Evolutionary conservation across 1,140 invertebrate species (phyloP), one percentile per base, ranked within the genome.

Genomic region (Anadara kagoshimensis): DNA sequence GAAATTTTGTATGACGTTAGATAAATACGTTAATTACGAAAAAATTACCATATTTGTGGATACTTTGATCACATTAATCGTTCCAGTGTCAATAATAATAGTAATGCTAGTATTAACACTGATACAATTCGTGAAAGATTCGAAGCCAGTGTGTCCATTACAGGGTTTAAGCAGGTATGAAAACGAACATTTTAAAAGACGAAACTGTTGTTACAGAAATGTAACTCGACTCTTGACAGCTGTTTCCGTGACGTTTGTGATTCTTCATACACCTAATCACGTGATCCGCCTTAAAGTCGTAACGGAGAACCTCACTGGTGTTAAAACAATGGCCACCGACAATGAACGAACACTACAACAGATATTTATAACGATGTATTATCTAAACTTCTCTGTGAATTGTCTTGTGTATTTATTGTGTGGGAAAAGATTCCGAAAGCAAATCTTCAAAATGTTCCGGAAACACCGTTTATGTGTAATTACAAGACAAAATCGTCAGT

Each of bases 381-480:
- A 95, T 79, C 93, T 93, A 12, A 95, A 95, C 87, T 95, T 95
- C 83, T 94, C 94, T 61, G 94, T 95, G 53, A 96, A 96, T 90
- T 95, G 96, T 85, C 90, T 94, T 18, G 90, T 96, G 18, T 96
- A 96, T 87, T 94, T 80, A 4, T 16, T 73, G 0, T 85, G 78
- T 47, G 83, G 83, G 10, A 61, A 69, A 22, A 79, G 76, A 45
- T 85, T 85, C 53, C 64, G 81, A 14, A 69, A 74, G 7, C 29
- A 36, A 36, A 36, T 36, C 29, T 36, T 3, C 29, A 36, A 36
- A 36, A 36, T 36, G 7, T 36, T 36, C 7, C 29, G 7, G 29
- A 36, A 36, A 36, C 29, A 36, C 7, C 29, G 29, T 36, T 36
- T 36, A 36, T 36, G 2, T 36, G 29, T 3, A 3, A 36, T 36